Base-by-base conservation (phyloP, 2,797 vertebrate species). In the Rhinophrynus dorsalis region DNA sequence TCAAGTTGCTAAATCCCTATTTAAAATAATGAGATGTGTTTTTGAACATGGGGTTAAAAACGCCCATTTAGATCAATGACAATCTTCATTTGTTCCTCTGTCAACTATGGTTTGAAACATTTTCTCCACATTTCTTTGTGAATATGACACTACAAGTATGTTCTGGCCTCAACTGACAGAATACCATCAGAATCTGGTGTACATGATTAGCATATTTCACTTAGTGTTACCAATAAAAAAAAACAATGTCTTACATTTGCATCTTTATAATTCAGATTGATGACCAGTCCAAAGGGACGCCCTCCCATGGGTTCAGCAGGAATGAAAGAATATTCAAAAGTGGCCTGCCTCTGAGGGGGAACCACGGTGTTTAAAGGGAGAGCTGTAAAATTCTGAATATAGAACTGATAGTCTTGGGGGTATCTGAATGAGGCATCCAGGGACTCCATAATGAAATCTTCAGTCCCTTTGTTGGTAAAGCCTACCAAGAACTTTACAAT, bases 351-450 rank as follows among this genome's bases (percentile, higher is more conserved):
- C 81, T 92, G 86, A 0, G 95, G 88, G 1, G 94, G 94, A 29
- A 99, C 93, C 21, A 91, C 78, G 0, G 82, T 95, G 60, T 94
- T 93, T 47, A 99, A 87, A 82, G 94, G 92, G 3, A 99, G 93
- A 12, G 96, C 96, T 0, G 97, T 98, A 90, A 99, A 99, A 86
- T 99, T 99, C 91, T 99, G 97, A 81, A 99, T 99, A 71, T 95
- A 99, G 82, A 99, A 99, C 87, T 99, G 97, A 72, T 96, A 99
- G 81, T 99, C 97, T 80, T 99, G 94, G 56, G 97, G 97, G 67
- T 99, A 99, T 37, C 97, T 94, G 86, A 99, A 99, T 0, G 97
- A 99, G 5, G 97, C 97, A 26, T 98, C 97, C 0, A 99, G 89
- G 48, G 95, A 98, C 65, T 99, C 97, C 0, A 99, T 84, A 0